phyloP scores from a whole-genome alignment of 2,797 vertebrate species.

The Myotis vivesi region DNA sequence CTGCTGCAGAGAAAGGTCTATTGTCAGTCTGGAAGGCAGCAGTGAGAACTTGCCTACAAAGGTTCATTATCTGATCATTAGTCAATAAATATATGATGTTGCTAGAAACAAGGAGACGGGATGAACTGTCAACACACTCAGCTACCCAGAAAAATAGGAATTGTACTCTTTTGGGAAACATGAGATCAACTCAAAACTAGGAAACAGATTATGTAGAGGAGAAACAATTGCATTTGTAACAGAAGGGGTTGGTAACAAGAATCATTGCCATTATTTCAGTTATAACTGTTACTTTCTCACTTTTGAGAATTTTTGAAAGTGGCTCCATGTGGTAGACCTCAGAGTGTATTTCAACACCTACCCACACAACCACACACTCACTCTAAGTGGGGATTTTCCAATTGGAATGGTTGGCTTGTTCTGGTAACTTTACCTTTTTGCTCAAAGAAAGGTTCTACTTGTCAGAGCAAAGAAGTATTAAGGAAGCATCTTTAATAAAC shows the following conservation, averaged over 20 bases:
- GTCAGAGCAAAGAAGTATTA: neutral
- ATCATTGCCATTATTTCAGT: neutral
- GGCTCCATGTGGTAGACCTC: neutral
- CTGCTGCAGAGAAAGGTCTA: neutral
- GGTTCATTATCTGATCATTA: neutral
- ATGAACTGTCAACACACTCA: neutral
- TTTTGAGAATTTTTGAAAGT: slow-evolving; percentile 19
- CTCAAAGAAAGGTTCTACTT: neutral
- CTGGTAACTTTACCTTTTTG: neutral
- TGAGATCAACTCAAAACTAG: neutral
- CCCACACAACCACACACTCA: no score
- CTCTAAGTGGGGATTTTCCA: neutral
- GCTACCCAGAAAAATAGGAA: neutral
- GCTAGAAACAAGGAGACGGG: neutral
- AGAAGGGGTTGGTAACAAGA: neutral
- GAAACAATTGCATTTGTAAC: neutral
- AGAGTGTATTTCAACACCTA: neutral
- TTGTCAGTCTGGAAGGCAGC: neutral
- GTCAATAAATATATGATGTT: neutral
- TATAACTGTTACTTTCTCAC: neutral
- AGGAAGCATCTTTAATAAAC: neutral
- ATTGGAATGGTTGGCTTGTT: neutral
- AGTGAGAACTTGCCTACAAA: neutral
- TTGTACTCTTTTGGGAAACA: neutral
- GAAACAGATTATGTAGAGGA: neutral